Base-by-base conservation (phyloP, 2,113 vertebrate species). In the Electrona antarctica region DNA sequence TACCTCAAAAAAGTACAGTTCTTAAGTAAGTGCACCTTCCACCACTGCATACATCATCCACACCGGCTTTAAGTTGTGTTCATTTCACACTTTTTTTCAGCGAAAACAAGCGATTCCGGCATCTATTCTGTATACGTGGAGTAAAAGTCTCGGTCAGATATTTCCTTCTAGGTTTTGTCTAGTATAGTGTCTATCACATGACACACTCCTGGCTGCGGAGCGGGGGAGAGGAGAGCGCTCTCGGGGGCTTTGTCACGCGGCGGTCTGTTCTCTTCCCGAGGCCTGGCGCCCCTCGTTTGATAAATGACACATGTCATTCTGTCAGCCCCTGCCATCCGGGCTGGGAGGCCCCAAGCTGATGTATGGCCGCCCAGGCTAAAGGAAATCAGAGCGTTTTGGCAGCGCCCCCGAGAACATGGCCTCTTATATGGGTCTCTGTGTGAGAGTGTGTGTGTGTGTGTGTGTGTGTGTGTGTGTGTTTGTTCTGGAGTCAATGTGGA, bases 281-380 rank as follows among this genome's bases (percentile, higher is more conserved):
- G 96, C 95, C 96, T 83, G 88, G 88, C 91, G 89, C 95, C 95
- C 95, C 95, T 93, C 90, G 94, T 96, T 97, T 98, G 97, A 98
- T 98, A 98, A 98, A 98, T 98, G 97, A 97, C 97, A 98, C 96
- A 93, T 95, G 96, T 97, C 97, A 98, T 98, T 97, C 96, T 97
- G 97, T 98, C 97, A 96, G 94, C 89, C 95, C 94, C 94, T 97
- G 96, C 97, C 96, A 96, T 93, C 92, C 95, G 95, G 96, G 94
- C 95, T 95, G 95, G 95, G 96, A 95, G 95, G 95, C 92, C 95
- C 48, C 73, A 72, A 78, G 81, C 86, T 97, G 96, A 98, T 98
- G 94, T 94, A 98, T 96, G 94, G 94, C 93, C 90, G 91, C 69
- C 86, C 88, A 90, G 93, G 94, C 88, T 96, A 92, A 96, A 97